These are phyloP conservation scores for Stichopus chloronotus DNA, from an alignment of 35 echinoderm and acorn worm species.

Conservation along the genomic window DNA sequence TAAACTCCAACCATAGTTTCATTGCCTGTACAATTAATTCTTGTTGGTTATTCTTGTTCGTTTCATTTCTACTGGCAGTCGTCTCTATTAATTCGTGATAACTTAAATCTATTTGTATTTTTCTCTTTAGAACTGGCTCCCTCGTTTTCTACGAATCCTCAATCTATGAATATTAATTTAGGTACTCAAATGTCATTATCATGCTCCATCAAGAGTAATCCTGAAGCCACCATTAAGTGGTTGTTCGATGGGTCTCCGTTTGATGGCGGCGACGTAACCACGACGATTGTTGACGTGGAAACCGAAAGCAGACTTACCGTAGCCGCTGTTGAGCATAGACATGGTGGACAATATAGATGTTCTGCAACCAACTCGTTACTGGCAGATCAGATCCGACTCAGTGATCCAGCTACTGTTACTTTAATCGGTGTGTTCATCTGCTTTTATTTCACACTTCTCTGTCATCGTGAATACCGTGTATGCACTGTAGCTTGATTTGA, in stretches of 20 bases:
- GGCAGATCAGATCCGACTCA: slow-evolving; percentile 46
- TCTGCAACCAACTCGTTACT: slow-evolving; percentile 72
- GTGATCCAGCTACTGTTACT: slow-evolving; percentile 68
- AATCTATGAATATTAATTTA: slow-evolving; percentile 57
- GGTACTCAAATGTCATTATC: slow-evolving; percentile 55
- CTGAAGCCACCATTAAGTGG: slow-evolving; percentile 80
- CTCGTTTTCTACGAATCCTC: slow-evolving; percentile 63
- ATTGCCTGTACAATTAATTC: too few relatives aligned
- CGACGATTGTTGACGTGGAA: slow-evolving; percentile 44
- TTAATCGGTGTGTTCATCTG: slow-evolving; percentile 69
- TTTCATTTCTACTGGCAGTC: too few relatives aligned
- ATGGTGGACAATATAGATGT: slow-evolving; percentile 84
- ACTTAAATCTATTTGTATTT: background rate
- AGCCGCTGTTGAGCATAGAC: slow-evolving; percentile 58
- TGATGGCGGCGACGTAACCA: slow-evolving; percentile 56
- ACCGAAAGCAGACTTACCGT: slow-evolving; percentile 70
- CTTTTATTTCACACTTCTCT: background rate
- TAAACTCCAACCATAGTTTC: too few relatives aligned
- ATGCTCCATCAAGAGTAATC: slow-evolving; percentile 79
- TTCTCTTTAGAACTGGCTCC: slow-evolving; percentile 59
- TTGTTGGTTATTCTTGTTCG: too few relatives aligned
- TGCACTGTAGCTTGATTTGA: background rate
- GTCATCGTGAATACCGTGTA: background rate
- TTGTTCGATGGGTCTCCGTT: slow-evolving; percentile 55
- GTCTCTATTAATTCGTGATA: too few relatives aligned